Evolutionary conservation across 1,140 invertebrate species (phyloP).

Genomic region (Oedothorax gibbosus): DNA sequence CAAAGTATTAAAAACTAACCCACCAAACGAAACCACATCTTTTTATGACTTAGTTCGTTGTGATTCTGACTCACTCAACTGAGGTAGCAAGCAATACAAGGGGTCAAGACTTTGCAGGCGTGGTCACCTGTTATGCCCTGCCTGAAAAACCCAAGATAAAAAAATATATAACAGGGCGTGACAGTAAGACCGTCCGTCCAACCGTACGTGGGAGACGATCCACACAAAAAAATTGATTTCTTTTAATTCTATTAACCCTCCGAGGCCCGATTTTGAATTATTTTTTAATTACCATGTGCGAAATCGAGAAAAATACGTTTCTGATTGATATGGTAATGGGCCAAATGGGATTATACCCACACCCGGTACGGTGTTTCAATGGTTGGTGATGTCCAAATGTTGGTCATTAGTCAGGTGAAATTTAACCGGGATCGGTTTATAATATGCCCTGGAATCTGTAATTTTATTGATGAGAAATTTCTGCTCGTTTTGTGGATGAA

Average conservation of each 20-base stretch:
- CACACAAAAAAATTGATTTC: neutral
- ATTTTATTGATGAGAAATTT: no score
- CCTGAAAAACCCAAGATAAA: neutral
- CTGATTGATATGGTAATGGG: slow-evolving; percentile 41
- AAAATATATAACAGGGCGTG: neutral
- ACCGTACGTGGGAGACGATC: slow-evolving; percentile 20
- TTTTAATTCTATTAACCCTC: slow-evolving; percentile 34
- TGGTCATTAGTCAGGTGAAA: slow-evolving; percentile 3
- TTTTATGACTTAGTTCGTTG: no score
- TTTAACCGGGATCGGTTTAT: neutral
- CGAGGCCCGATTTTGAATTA: slow-evolving; percentile 27
- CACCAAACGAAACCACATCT: no score
- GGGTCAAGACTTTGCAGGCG: neutral
- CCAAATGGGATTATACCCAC: slow-evolving; percentile 14
- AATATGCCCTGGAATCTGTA: no score
- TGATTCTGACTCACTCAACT: no score
- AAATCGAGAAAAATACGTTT: neutral
- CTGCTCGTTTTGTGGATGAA: no score
- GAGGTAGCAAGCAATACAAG: neutral
- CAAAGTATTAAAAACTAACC: no score
- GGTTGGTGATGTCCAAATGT: neutral
- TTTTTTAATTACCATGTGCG: slow-evolving; percentile 29
- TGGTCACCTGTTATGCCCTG: slow-evolving; percentile 12
- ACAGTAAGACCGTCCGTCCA: slow-evolving; percentile 4
- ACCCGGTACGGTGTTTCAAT: slow-evolving; percentile 13